Conservation (phyloP, 2,888 invertebrate genomes). For the Tipula vernalis region DNA sequence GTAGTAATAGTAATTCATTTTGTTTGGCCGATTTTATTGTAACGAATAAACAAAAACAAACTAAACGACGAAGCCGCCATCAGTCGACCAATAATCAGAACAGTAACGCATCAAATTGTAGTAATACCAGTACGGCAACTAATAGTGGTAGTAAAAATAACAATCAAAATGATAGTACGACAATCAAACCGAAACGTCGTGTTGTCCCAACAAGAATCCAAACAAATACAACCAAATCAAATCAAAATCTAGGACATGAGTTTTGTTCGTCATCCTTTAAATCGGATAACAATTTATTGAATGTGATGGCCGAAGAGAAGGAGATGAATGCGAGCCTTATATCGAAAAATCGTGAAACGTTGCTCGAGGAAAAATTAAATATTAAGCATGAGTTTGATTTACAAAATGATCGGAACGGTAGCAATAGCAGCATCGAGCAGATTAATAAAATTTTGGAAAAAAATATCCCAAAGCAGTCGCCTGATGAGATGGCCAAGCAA, state of each 20-base stretch:
- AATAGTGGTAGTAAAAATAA: background rate
- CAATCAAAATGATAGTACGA: background rate
- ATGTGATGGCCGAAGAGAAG: slow-evolving; percentile 14
- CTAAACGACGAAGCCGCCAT: background rate
- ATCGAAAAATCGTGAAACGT: slow-evolving; percentile 23
- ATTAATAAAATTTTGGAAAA: background rate
- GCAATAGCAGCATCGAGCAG: background rate
- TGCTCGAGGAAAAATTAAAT: slow-evolving; percentile 24
- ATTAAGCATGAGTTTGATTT: slow-evolving; percentile 24
- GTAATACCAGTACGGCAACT: slow-evolving; percentile 8
- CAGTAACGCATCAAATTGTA: background rate
- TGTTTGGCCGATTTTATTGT: slow-evolving; percentile 7
- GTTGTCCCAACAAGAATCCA: slow-evolving; percentile 28
- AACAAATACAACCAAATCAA: background rate
- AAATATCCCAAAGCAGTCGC: background rate
- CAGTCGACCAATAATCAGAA: slow-evolving; percentile 6
- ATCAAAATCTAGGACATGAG: slow-evolving; percentile 18
- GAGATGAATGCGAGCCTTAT: slow-evolving; percentile 12
- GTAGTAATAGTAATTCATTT: background rate
- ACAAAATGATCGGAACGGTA: background rate
- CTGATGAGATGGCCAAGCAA: background rate
- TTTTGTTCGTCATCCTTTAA: slow-evolving; percentile 27
- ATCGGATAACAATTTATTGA: slow-evolving; percentile 31
- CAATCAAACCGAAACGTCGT: slow-evolving; percentile 27
- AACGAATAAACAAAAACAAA: background rate